Base-by-base conservation (phyloP, 2,888 invertebrate species). In the Leptinotarsa rubiginosa region DNA sequence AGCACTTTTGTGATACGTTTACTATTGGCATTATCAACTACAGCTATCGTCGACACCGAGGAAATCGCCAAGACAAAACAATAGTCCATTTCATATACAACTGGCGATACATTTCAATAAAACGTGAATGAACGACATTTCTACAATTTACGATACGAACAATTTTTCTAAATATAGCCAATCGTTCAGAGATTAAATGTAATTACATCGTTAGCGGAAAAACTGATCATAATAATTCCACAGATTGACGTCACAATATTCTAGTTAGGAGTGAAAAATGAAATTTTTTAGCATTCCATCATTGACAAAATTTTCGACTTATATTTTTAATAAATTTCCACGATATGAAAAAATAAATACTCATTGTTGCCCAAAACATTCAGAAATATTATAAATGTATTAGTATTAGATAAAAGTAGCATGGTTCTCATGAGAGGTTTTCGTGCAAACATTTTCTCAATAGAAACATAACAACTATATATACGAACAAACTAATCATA, bases 41-140 rank as follows among this genome's bases (percentile, higher is more conserved):
- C 56, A 56, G 56, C 25, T 56, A 56, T 56, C 56, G 56, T 13
- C 56, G 13, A 20, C 22, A 56, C 13, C 20, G 20, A 56, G 56
- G 56, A 56, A 22, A 56, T 22, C 4, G 22, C 56, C 15, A 56
- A 56, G 56, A 56, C 56, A 56, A 56, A 56, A 56, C 56, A 56
- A 56, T 56, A 56, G 22, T 12, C 22, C 56, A 20, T 56, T 56
- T 56, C 15, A 13, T 22, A 56, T 22, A 4, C 18, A 56, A 56
- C 22, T 20, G 13, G 12, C 56, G 56, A 56, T 56, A 56, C 22
- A 56, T 56, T 56, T 12, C 20, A 22, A 22, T 56, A 18, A 52
- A 56, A 22, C 22, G 56, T 13, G 56, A 56, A 56, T 12, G 13
- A 4, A 12, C 22, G 20, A 18, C 18, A 22, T 16, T 4, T 3